Percentiles rank a stretch among this genome's conserved stretches.
Evolutionary conservation across 92 coral and sea anemone genomes (phyloP).

Genomic region (Porites cylindrica): DNA sequence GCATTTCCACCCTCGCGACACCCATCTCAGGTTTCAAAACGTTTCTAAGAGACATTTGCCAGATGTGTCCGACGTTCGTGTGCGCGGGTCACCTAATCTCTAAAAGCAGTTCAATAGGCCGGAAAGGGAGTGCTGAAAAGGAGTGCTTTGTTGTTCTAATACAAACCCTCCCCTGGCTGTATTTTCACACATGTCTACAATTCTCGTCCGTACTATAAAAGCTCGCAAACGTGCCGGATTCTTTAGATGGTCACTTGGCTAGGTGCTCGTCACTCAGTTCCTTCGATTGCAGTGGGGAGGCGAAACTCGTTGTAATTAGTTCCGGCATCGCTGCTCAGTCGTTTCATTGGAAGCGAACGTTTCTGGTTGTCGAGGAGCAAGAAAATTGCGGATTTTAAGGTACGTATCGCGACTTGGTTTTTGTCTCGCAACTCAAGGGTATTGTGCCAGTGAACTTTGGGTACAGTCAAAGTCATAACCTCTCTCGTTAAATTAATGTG

Average conservation of each 20-base stretch:
- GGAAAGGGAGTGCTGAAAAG: constrained; percentile 41
- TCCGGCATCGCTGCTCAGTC: neutral
- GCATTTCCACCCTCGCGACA: constrained; percentile 15
- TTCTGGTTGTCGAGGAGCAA: neutral
- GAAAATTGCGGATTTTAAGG: constrained; percentile 7
- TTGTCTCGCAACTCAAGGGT: neutral
- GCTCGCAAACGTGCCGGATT: neutral
- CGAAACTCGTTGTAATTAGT: neutral
- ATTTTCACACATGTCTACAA: constrained; percentile 25
- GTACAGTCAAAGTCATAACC: neutral
- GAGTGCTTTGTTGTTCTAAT: neutral
- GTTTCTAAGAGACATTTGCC: constrained; percentile 2
- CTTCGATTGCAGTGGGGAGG: neutral
- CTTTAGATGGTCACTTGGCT: constrained; percentile 4
- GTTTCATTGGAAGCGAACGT: neutral
- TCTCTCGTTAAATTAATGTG: constrained; percentile 7
- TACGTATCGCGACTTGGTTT: neutral
- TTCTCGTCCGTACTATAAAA: constrained; percentile 14
- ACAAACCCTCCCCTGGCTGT: constrained; percentile 7
- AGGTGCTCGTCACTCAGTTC: neutral
- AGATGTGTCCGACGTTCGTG: constrained; percentile 16
- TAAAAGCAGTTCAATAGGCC: constrained; percentile 31
- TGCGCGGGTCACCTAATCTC: constrained; percentile 13
- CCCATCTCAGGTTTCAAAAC: constrained; percentile 45
- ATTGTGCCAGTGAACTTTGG: neutral